Evolutionary conservation across 2,888 invertebrate genomes (phyloP).

Genomic region (Stenurella melanura): DNA sequence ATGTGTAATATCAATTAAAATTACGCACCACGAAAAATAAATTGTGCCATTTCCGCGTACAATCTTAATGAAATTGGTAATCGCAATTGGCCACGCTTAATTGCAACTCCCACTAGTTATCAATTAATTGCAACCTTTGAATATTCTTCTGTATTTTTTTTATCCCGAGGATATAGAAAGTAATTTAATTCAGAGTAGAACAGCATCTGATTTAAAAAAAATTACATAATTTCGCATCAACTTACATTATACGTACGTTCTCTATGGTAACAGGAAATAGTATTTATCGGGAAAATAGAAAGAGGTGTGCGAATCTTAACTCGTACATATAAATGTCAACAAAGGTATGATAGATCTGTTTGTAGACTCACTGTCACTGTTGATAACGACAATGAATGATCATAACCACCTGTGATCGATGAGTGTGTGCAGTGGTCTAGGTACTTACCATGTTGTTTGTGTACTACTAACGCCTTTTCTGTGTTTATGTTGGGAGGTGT

Average conservation of each 20-base stretch:
- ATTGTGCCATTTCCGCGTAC: no score
- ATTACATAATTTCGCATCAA: not conserved
- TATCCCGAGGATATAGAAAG: no score
- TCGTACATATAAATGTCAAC: not conserved
- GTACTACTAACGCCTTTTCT: slow-evolving; percentile 10
- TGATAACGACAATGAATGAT: slow-evolving; percentile 56
- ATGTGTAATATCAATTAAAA: no score
- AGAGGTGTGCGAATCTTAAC: not conserved
- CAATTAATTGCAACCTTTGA: no score
- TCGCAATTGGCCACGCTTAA: no score
- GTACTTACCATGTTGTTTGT: slow-evolving; percentile 37
- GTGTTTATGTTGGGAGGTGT: slow-evolving; percentile 8
- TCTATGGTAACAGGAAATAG: not conserved
- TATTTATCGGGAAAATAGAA: not conserved
- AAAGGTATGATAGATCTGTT: slow-evolving; percentile 37
- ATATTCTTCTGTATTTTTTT: no score
- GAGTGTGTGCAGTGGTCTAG: slow-evolving; percentile 47
- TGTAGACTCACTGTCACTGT: slow-evolving; percentile 51
- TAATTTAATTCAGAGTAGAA: no score
- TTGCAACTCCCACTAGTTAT: no score
- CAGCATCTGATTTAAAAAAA: not conserved
- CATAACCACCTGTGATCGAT: slow-evolving; percentile 54
- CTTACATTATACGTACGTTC: not conserved
- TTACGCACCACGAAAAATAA: no score
- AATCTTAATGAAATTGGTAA: no score